Percentiles rank a stretch among this genome's conserved stretches.
These are phyloP conservation scores for Myotis findleyi DNA, from an alignment of 2,797 vertebrate genomes.

Conservation along the genomic window DNA sequence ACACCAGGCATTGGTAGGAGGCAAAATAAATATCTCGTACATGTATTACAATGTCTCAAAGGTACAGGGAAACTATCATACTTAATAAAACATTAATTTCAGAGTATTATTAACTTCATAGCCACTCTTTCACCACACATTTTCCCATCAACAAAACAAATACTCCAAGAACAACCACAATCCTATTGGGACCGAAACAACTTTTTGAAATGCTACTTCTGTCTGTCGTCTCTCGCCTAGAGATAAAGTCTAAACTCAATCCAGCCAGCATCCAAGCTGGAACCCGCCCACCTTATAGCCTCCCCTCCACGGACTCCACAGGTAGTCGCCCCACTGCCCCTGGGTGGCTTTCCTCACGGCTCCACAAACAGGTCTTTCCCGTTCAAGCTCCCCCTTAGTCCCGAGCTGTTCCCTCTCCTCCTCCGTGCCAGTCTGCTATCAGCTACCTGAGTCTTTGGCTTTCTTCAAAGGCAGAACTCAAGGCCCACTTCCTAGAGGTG, in stretches of 20 bases:
- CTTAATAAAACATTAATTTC: not conserved
- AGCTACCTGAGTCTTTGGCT: not conserved
- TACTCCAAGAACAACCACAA: not conserved
- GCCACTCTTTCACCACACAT: not conserved
- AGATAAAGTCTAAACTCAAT: not conserved
- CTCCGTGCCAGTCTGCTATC: not conserved
- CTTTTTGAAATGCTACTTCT: not conserved
- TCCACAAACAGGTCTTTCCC: not conserved
- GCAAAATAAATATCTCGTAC: not conserved
- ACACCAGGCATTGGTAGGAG: not conserved
- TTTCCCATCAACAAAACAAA: constrained; percentile 50
- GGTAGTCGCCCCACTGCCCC: not conserved
- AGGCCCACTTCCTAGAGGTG: not conserved
- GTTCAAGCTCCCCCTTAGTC: not conserved
- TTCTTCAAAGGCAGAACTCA: not conserved
- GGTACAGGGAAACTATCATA: not conserved
- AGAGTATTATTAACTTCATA: not conserved
- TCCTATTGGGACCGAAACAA: not conserved
- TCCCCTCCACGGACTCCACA: not conserved
- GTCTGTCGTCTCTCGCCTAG: not conserved
- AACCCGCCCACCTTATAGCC: not conserved
- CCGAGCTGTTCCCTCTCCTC: not conserved
- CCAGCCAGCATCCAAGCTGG: not conserved
- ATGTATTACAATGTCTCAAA: not conserved
- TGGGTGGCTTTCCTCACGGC: not conserved